phyloP scores from a whole-genome alignment of 2,113 vertebrate genomes.

The Leptocoma aspasia region DNA sequence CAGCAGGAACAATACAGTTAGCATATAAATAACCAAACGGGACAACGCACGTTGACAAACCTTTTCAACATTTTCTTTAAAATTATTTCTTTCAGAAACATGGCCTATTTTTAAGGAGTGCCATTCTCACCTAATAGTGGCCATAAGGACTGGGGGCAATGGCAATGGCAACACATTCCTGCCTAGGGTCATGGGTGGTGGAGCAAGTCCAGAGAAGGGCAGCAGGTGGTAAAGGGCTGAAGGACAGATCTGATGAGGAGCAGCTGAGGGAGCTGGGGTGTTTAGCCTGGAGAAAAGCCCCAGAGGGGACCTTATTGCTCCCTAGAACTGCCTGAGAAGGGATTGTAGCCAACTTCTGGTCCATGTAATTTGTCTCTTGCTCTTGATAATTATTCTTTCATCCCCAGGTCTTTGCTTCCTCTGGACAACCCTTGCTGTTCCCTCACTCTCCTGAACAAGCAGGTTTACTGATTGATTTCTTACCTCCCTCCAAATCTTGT shows the following conservation, averaged over 20 bases:
- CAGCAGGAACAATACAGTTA: slow-evolving; percentile 60
- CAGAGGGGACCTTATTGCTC: neutral
- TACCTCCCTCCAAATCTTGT: neutral
- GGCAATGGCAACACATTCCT: neutral
- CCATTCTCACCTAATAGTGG: neutral
- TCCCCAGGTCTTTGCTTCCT: neutral
- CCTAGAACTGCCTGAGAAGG: neutral
- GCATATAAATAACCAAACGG: slow-evolving; percentile 22
- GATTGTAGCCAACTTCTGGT: neutral
- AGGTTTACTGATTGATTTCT: neutral
- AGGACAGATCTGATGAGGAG: neutral
- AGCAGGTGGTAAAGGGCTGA: neutral
- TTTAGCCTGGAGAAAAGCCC: neutral
- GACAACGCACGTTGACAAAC: neutral
- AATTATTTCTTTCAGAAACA: neutral
- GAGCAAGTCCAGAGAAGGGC: too few relatives aligned
- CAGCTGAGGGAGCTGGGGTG: neutral
- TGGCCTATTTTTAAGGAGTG: neutral
- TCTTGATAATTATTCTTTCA: neutral
- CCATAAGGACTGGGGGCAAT: too few relatives aligned
- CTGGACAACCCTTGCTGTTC: neutral
- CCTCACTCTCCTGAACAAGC: neutral
- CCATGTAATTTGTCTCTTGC: neutral
- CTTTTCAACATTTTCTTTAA: neutral
- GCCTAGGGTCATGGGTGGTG: rapidly evolving